Evolutionary conservation across 2,797 vertebrate genomes (phyloP), one percentile per base, ranked within the genome.

Genomic region (Falco cherrug): DNA sequence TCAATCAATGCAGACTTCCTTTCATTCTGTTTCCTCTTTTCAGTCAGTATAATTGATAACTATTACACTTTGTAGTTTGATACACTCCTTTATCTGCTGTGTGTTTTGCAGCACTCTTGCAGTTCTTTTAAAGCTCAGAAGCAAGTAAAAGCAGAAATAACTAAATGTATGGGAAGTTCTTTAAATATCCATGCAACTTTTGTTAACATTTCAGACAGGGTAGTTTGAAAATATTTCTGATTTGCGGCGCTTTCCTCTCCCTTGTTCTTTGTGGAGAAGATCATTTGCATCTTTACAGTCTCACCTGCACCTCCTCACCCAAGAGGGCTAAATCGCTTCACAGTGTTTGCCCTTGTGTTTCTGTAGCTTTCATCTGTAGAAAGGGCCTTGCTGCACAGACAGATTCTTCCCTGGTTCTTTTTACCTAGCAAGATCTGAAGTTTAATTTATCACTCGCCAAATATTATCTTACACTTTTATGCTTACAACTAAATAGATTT

Each of bases 1-100:
- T 91, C 71, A 91, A 76, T 93, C 90, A 95, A 95, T 88, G 54
- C 43, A 92, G 75, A 76, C 51, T 93, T 95, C 89, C 69, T 93
- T 75, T 93, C 63, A 51, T 94, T 87, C 51, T 77, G n/a, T 82
- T 92, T 93, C 79, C 68, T 90, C 81, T 95, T 86, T 63, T 95
- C 70, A 86, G 68, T 74, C 83, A 64, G 77, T 53, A 37, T 50
- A 84, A 95, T 31, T 95, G 93, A 63, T 50, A 90, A 84, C 26
- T 15, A 39, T 11, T 31, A 60, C 47, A 67, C 33, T 84, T 84
- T 54, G 61, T 70, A 94, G 59, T 70, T 60, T 82, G 47, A 87
- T 37, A 89, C 11, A 10, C 13, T 71, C 54, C 10, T 75, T 78
- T 68, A 37, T 88, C 65, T 84, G 33, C 48, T 6, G 11, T 51